Conservation (phyloP, 1,140 invertebrate species). For the Bombus ignitus region DNA sequence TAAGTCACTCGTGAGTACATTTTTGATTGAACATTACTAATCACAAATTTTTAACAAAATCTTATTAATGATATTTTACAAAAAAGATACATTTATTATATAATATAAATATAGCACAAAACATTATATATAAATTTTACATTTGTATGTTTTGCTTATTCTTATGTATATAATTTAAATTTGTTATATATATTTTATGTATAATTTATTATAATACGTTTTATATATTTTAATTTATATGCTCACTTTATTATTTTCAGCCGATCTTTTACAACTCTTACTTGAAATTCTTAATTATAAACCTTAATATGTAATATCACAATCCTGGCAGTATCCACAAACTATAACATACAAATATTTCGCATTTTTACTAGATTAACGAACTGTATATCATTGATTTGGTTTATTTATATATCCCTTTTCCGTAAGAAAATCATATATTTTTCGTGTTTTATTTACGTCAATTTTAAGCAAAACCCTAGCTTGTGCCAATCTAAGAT, state of each 20-base stretch:
- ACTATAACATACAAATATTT: not conserved
- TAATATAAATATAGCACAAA: not conserved
- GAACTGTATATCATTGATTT: conserved; percentile 54
- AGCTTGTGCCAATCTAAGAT: conserved; percentile 90
- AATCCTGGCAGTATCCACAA: not conserved
- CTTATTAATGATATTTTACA: conserved; percentile 14
- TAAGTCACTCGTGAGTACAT: not conserved
- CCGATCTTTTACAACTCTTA: not conserved
- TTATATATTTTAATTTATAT: not conserved
- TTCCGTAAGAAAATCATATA: conserved; percentile 91
- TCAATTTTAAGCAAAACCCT: conserved; percentile 93
- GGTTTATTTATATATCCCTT: conserved; percentile 88
- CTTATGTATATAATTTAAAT: not conserved
- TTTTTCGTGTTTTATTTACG: conserved; percentile 95
- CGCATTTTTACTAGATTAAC: not conserved
- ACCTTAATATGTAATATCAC: conserved; percentile 44
- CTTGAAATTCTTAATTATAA: not conserved
- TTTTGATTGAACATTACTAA: not conserved
- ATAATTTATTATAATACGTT: not conserved
- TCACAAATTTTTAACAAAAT: conserved; percentile 8
- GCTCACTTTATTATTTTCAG: conserved; percentile 3
- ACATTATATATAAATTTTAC: conserved; percentile 14
- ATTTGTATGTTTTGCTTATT: not conserved
- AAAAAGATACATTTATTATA: conserved; percentile 18
- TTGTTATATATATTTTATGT: not conserved